Base-by-base conservation (phyloP, 1,140 invertebrate species). In the Brachionus paranguensis region DNA sequence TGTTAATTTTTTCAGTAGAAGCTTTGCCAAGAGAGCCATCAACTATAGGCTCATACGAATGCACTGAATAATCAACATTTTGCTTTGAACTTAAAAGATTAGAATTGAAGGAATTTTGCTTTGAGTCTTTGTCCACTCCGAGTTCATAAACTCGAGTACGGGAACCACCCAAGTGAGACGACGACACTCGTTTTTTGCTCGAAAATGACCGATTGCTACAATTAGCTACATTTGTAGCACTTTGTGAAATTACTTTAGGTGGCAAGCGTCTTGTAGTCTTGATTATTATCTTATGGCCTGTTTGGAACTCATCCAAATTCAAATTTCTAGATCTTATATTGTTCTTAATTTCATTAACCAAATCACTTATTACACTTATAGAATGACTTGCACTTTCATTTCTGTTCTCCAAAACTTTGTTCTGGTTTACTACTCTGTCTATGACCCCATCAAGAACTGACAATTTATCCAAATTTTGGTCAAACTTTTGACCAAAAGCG, bases 211-310 rank as follows among this genome's bases (percentile, higher is more conserved):
- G 41, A 76, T 12, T 50, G 11, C 27, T 76, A 50, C 78, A 68
- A 60, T 81, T 45, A 20, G 78, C 50, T 17, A 68, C 78, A 41
- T 68, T 60, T 64, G n/a, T 27, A n/a, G 24, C 50, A 64, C 43
- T 81, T 64, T 43, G 53, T 65, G 78, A 68, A 14, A 68, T 45
- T 17, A 81, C 41, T 81, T 20, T 27, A 12, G 37, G 33, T 14
- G 78, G 78, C n/a, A 81, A 29, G 10, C 24, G 7, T 68, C 64
- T 24, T 8, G 78, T 64, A 2, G 78, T 81, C 53, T 81, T 81
- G n/a, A 81, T 81, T 17, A 81, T 60, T 27, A 81, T 81, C 24
- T 81, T 81, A 27, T 81, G n/a, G 27, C 50, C 78, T 24, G 72
- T 76, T 76, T 76, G 53, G 2, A 50, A 50, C 8, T 76, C 20